These are phyloP conservation scores for Sebastes ruberrimus DNA, from an alignment of 2,797 vertebrate genomes.

Conservation along the genomic window DNA sequence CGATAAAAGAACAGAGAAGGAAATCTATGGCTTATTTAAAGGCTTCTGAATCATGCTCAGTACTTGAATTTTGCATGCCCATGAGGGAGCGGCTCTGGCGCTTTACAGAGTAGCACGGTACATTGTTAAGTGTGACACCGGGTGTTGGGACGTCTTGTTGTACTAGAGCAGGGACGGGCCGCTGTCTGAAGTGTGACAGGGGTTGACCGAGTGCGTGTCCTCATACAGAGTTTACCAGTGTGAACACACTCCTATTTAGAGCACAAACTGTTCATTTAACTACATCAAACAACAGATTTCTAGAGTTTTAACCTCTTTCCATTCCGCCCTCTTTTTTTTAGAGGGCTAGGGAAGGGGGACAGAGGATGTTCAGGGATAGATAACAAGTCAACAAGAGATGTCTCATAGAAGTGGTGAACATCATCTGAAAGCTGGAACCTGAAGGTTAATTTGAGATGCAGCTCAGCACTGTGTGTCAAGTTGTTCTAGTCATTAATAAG, in stretches of 20 bases:
- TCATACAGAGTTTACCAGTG: constrained; percentile 39
- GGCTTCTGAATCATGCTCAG: constrained; percentile 37
- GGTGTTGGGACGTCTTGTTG: constrained; percentile 30
- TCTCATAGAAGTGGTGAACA: no score
- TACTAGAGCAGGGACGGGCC: not conserved
- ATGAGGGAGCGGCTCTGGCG: constrained; percentile 20
- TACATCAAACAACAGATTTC: no score
- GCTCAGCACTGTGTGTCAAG: no score
- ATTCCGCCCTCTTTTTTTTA: no score
- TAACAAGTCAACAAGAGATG: no score
- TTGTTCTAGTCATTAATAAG: no score
- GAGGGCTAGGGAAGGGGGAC: no score
- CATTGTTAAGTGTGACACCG: constrained; percentile 39
- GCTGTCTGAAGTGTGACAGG: not conserved
- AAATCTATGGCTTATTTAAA: constrained; percentile 70
- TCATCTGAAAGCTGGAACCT: no score
- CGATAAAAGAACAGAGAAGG: constrained; percentile 42
- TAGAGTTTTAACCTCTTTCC: no score
- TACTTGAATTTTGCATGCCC: constrained; percentile 59
- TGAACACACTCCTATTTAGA: constrained; percentile 12
- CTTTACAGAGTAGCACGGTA: constrained; percentile 27
- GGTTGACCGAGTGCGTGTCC: constrained; percentile 19
- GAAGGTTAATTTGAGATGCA: no score
- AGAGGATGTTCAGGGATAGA: no score
- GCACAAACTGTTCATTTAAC: constrained; percentile 17